These are phyloP conservation scores for Drosophila mimica DNA, from an alignment of 2,888 invertebrate species.

Conservation along the genomic window DNA sequence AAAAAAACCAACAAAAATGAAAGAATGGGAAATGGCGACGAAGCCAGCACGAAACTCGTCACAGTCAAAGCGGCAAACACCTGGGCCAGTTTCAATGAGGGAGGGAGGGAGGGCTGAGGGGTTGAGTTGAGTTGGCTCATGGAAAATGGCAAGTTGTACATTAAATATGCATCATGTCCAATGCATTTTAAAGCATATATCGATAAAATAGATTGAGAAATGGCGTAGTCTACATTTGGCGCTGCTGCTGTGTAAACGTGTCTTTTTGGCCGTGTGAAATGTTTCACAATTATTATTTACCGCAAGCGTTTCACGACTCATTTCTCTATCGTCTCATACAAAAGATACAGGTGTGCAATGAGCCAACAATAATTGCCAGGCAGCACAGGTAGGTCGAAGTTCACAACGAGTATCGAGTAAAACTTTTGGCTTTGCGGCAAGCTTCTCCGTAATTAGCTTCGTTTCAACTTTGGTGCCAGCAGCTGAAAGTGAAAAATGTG, in stretches of 20 bases:
- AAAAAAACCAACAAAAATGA: constrained; percentile 12
- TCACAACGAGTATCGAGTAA: constrained; percentile 26
- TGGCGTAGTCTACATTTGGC: constrained; percentile 42
- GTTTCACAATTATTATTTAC: constrained; percentile 69
- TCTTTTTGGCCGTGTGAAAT: constrained; percentile 42
- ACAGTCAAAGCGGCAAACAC: constrained; percentile 53
- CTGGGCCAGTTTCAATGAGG: constrained; percentile 27
- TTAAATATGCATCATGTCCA: constrained; percentile 74
- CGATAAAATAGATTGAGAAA: constrained; percentile 71
- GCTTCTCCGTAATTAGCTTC: constrained; percentile 60
- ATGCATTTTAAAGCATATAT: constrained; percentile 74
- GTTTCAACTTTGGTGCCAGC: constrained; percentile 48
- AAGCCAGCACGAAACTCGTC: constrained; percentile 63
- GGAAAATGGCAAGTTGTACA: constrained; percentile 54
- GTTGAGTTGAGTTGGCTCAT: background rate
- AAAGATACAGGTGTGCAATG: constrained; percentile 74
- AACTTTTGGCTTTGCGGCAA: constrained; percentile 48
- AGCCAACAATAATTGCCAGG: constrained; percentile 48
- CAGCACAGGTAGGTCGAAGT: constrained; percentile 66
- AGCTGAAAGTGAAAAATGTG: constrained; percentile 66
- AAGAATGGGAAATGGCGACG: constrained; percentile 25
- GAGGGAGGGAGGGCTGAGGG: background rate
- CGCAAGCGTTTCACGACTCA: constrained; percentile 64
- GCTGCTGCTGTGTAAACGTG: constrained; percentile 42
- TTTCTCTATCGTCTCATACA: constrained; percentile 71